These are phyloP conservation scores for Anthoscopus minutus DNA, from an alignment of 2,113 vertebrate genomes.

Conservation along the genomic window DNA sequence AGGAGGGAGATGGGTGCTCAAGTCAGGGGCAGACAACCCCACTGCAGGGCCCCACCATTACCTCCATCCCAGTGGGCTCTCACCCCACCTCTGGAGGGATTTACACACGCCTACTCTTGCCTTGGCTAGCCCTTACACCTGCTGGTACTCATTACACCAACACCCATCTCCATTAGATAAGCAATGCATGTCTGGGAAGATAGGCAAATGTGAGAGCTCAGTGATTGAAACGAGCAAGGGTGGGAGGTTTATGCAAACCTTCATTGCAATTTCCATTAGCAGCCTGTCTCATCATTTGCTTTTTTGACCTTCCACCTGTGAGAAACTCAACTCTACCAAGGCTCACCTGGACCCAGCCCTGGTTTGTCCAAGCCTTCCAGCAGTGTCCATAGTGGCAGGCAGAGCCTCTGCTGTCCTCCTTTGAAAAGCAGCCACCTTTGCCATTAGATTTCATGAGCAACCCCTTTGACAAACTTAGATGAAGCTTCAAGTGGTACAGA, in stretches of 20 bases:
- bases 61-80: not conserved
- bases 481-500: not conserved
- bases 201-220: not conserved
- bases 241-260: not conserved
- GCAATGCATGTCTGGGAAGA: not conserved
- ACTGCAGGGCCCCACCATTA: accelerated
- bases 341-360: not conserved
- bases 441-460: not conserved
- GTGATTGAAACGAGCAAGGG: not conserved
- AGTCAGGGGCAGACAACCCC: accelerated
- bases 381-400: accelerated
- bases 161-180: not conserved
- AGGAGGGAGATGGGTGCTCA: not conserved
- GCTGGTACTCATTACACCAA: not conserved
- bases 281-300: not conserved
- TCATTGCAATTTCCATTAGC: not conserved
- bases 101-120: not conserved
- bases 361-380: not conserved
- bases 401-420: not conserved
- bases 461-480: not conserved
- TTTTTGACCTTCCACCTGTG: not conserved
- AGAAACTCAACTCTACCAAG: not conserved
- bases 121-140: not conserved
- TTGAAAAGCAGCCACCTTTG: not conserved
- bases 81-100: not conserved